These are phyloP conservation scores for Pammene fasciana DNA, from an alignment of 2,888 invertebrate species.

Conservation along the genomic window DNA sequence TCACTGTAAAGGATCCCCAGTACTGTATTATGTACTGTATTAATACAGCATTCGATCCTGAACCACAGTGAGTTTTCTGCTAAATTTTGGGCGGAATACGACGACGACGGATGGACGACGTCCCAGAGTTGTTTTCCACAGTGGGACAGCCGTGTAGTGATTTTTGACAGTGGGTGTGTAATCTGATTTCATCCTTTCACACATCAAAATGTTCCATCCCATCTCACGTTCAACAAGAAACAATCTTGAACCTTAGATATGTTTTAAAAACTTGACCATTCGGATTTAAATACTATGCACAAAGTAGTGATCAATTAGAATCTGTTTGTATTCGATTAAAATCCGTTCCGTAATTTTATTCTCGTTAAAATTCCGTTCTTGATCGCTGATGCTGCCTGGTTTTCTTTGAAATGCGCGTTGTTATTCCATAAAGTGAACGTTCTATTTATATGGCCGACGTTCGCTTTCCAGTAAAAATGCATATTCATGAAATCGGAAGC, in stretches of 20 bases:
- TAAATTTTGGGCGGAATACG: slow-evolving; percentile 1
- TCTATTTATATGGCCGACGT: slow-evolving; percentile 38
- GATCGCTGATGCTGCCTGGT: slow-evolving; percentile 21
- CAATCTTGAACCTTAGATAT: not conserved
- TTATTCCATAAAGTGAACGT: slow-evolving; percentile 31
- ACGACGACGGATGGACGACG: not conserved
- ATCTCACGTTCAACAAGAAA: not conserved
- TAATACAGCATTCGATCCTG: slow-evolving; percentile 3
- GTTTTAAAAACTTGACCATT: not conserved
- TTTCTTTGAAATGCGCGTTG: slow-evolving; percentile 33
- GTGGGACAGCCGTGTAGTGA: too few species aligned
- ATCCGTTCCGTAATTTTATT: slow-evolving; percentile 32
- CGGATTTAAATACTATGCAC: not conserved
- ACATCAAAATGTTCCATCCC: not conserved
- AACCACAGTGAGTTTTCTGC: not conserved
- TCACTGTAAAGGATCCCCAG: slow-evolving; percentile 17
- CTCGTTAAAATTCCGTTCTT: slow-evolving; percentile 39
- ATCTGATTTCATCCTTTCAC: too few species aligned
- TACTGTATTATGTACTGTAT: slow-evolving; percentile 18
- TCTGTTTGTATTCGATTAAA: slow-evolving; percentile 22
- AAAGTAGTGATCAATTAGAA: not conserved
- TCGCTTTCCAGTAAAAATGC: slow-evolving; percentile 38
- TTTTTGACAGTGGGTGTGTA: too few species aligned
- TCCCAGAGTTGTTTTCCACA: too few species aligned
- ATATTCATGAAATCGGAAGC: slow-evolving; percentile 40